Evolutionary conservation across 2,797 vertebrate genomes (phyloP), one percentile per base, ranked within the genome.

Genomic region (Eidolon dupreanum): DNA sequence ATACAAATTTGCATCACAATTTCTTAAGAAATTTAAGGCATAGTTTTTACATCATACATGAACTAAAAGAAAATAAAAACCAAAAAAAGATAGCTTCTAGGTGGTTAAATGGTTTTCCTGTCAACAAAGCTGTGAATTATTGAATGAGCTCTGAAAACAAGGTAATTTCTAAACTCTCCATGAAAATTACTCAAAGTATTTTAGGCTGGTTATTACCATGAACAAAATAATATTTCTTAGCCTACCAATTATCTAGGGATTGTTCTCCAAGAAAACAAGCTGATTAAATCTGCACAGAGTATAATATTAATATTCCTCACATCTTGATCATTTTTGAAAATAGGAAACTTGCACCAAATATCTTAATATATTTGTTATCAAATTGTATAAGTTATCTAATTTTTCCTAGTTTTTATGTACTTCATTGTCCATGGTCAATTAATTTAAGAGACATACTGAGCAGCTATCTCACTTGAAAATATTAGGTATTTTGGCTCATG

Each of bases 251-350:
- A 77, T n/a, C 57, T 78, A 68, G 87, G 74, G 94, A 93, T 79
- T 93, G 61, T 7, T 96, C 63, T 88, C 55, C 57, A 96, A 53
- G 75, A 61, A 95, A 84, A 84, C 33, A 90, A 90, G 46, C 77
- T 78, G 94, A 97, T 79, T 85, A 96, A 96, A 94, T 53, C 8
- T 84, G 66, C 19, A 66, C 8, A 77, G 4, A 51, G 15, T 78
- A 11, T 68, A 92, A 59, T 22, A 71, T 13, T 86, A 84, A 36
- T 75, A 66, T 53, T 93, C 6, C 26, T 46, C n/a, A 84, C 4
- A 41, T 55, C 24, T 83, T 79, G 6, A 53, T n/a, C 12, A 43
- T 61, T 79, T 90, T 94, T 63, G 26, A 73, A 85, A 70, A 36
- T 43, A 38, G 6, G 8, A 70, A 65, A 75, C 6, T 8, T 90